Conservation (phyloP, 1,140 invertebrate genomes). For the Nymphalis io region DNA sequence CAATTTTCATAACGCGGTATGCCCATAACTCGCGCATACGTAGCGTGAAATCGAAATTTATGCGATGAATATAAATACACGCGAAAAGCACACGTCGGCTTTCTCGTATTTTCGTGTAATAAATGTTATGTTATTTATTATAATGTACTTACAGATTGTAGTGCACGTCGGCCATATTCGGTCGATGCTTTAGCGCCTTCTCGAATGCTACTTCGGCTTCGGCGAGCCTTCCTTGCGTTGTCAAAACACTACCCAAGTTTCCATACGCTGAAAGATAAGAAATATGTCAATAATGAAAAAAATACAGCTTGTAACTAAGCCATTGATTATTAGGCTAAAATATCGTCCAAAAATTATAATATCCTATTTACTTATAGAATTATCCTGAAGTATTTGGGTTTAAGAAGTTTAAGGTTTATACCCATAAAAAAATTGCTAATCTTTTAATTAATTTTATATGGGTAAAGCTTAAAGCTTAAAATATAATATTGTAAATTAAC, state of each 20-base stretch:
- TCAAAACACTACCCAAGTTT: slow-evolving; percentile 95
- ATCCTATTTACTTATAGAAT: too few relatives aligned
- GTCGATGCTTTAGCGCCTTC: slow-evolving; percentile 91
- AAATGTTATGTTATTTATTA: slow-evolving; percentile 37
- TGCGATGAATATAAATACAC: slow-evolving; percentile 42
- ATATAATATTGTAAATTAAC: too few relatives aligned
- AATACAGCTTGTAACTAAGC: not conserved
- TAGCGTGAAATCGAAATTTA: slow-evolving; percentile 44
- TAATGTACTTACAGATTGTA: slow-evolving; percentile 95
- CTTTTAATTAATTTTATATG: too few relatives aligned
- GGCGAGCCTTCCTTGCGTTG: slow-evolving; percentile 88
- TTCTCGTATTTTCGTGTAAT: slow-evolving; percentile 38
- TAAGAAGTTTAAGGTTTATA: too few relatives aligned
- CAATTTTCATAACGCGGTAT: slow-evolving; percentile 40
- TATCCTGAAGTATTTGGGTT: too few relatives aligned
- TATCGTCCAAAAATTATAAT: too few relatives aligned
- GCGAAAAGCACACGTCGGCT: slow-evolving; percentile 40
- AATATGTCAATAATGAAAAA: not conserved
- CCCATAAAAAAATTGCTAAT: too few relatives aligned
- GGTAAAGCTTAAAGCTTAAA: too few relatives aligned
- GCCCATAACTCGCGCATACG: slow-evolving; percentile 41
- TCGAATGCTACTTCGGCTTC: slow-evolving; percentile 94
- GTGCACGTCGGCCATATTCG: slow-evolving; percentile 98
- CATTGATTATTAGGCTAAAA: too few relatives aligned
- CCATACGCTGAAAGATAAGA: slow-evolving; percentile 89